phyloP scores from a whole-genome alignment of 2,797 vertebrate genomes.

The Tamandua tetradactyla region DNA sequence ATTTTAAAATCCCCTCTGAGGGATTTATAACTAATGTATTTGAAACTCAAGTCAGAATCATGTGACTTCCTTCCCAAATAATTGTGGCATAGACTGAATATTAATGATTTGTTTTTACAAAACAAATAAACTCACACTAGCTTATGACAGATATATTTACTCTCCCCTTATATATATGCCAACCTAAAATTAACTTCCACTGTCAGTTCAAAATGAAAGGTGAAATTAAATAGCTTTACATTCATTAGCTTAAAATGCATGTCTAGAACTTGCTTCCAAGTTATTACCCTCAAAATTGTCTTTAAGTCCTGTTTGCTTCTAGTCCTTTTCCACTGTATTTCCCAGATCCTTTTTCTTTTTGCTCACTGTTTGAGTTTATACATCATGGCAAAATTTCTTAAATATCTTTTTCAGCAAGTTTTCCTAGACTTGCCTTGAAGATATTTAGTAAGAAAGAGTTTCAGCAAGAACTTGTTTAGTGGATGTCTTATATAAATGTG shows the following conservation, averaged over 20 bases:
- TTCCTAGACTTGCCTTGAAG: not conserved
- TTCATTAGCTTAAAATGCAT: not conserved
- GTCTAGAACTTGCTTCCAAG: not conserved
- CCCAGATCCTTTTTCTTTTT: constrained; percentile 41
- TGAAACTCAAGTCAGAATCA: constrained; percentile 55
- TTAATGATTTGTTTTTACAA: constrained; percentile 34
- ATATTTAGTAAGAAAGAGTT: not conserved
- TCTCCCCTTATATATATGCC: not conserved
- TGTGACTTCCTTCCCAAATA: not conserved
- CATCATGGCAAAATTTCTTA: not conserved
- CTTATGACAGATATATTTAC: constrained; percentile 20
- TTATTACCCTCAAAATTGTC: not conserved
- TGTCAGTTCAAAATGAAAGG: constrained; percentile 50
- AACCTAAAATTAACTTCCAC: constrained; percentile 1
- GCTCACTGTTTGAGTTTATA: constrained; percentile 12
- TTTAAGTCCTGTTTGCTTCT: not conserved
- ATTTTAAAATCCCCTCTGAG: constrained; percentile 46
- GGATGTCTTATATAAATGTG: not conserved
- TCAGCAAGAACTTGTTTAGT: not conserved
- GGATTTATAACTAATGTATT: constrained; percentile 27
- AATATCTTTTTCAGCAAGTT: not conserved
- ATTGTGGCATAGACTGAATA: not conserved
- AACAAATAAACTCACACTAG: not conserved
- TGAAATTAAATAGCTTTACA: constrained; percentile 2
- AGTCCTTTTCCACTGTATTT: not conserved